phyloP scores from a whole-genome alignment of 2,797 vertebrate species.

The Anguilla megastoma region DNA sequence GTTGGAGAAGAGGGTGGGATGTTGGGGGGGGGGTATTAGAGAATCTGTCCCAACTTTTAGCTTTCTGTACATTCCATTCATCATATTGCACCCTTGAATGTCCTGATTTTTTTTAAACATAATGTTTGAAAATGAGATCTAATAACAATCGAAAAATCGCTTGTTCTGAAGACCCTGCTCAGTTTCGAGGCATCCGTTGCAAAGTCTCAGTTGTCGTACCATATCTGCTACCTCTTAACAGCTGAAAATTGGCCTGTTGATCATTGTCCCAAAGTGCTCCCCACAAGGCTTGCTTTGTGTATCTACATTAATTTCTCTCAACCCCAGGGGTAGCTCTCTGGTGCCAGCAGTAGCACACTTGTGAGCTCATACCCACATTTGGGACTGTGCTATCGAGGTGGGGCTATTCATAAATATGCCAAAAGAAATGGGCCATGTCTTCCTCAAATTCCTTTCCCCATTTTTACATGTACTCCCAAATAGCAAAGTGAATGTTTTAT shows the following conservation, averaged over 20 bases:
- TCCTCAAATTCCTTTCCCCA: constrained; percentile 16
- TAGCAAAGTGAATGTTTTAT: neutral
- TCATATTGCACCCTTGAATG: neutral
- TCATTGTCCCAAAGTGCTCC: neutral
- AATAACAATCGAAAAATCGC: neutral
- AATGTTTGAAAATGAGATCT: neutral
- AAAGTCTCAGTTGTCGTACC: neutral
- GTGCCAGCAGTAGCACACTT: neutral
- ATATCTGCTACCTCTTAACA: neutral
- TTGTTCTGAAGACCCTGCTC: constrained; percentile 1
- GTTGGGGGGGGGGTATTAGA: neutral
- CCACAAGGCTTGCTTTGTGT: neutral
- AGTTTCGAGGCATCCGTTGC: neutral
- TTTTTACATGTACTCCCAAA: neutral
- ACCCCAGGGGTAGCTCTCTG: neutral
- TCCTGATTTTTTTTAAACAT: neutral
- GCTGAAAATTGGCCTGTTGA: neutral
- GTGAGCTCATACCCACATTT: neutral
- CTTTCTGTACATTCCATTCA: constrained; percentile 1
- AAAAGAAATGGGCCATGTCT: constrained; percentile 27
- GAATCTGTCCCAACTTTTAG: neutral
- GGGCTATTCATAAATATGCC: neutral
- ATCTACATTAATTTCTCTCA: neutral
- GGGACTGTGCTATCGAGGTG: neutral
- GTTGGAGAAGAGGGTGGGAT: neutral